phyloP scores from a whole-genome alignment of 2,113 vertebrate species.

The Marmota flaviventris region DNA sequence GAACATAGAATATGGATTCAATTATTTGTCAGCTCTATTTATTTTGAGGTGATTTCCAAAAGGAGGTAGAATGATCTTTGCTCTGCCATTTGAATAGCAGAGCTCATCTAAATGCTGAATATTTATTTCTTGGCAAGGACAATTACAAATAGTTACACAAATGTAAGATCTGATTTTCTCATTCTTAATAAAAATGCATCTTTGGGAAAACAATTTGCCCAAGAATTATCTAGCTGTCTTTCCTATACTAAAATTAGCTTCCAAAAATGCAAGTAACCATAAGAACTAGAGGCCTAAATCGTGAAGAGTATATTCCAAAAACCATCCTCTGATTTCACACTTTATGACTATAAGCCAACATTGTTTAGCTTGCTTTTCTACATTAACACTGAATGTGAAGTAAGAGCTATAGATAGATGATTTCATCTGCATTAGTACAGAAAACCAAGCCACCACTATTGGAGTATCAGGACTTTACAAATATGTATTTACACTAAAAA shows the following conservation, averaged over 20 bases:
- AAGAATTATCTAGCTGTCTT: constrained; percentile 1
- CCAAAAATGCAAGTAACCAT: neutral
- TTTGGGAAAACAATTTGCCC: constrained; percentile 52
- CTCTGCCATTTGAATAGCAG: constrained; percentile 1
- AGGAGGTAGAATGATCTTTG: neutral
- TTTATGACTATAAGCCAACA: neutral
- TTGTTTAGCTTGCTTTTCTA: neutral
- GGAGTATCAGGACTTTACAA: neutral
- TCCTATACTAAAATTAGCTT: neutral
- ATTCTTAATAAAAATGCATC: constrained; percentile 55
- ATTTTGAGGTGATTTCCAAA: neutral
- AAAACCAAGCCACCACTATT: neutral
- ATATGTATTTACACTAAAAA: constrained; percentile 24
- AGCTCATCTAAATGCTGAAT: neutral
- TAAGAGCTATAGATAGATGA: neutral
- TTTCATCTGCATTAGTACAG: neutral
- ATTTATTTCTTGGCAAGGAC: constrained; percentile 53
- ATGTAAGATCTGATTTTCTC: constrained; percentile 22
- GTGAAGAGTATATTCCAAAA: constrained; percentile 32
- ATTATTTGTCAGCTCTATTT: neutral
- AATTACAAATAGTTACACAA: constrained; percentile 49
- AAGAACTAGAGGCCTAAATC: neutral
- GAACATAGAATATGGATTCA: neutral
- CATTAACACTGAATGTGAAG: neutral
- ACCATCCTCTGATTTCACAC: neutral